A percentile compares a stretch with the other conserved stretches of the same genome.
Evolutionary conservation across 2,888 invertebrate species (phyloP).

Genomic region (Drosophila niveifrons): DNA sequence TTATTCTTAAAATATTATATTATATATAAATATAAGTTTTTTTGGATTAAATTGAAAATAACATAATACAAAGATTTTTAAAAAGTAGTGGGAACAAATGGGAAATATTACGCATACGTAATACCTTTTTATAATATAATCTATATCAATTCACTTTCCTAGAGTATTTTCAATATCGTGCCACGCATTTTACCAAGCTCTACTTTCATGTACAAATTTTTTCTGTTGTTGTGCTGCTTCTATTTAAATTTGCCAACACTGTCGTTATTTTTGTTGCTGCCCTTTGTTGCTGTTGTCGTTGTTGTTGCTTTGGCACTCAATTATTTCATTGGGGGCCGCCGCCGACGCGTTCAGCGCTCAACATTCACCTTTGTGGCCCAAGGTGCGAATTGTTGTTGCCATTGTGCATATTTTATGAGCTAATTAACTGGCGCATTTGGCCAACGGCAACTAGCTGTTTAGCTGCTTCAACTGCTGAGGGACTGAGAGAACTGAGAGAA

Average conservation of each 20-base stretch:
- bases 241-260: constrained; percentile 21
- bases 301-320: constrained; percentile 70
- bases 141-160: neutral
- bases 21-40: too few relatives aligned
- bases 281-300: constrained; percentile 25
- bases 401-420: constrained; percentile 79
- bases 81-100: too few relatives aligned
- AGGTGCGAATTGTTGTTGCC: constrained; percentile 71
- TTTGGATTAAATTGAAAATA: too few relatives aligned
- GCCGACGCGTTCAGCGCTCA: constrained; percentile 36
- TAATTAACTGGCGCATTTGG: constrained; percentile 77
- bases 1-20: too few relatives aligned
- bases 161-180: constrained; percentile 8
- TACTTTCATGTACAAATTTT: neutral
- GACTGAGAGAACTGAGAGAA: neutral
- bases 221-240: constrained; percentile 7
- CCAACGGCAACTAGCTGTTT: constrained; percentile 35
- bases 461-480: constrained; percentile 5
- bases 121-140: too few relatives aligned
- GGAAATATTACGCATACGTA: too few relatives aligned
- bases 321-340: constrained; percentile 62
- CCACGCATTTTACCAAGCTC: too few relatives aligned
- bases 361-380: constrained; percentile 43
- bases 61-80: too few relatives aligned
- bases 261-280: constrained; percentile 2